Percentiles rank a stretch among this genome's conserved stretches.
Evolutionary conservation across 2,888 invertebrate genomes (phyloP).

Genomic region (Molorchus minor): DNA sequence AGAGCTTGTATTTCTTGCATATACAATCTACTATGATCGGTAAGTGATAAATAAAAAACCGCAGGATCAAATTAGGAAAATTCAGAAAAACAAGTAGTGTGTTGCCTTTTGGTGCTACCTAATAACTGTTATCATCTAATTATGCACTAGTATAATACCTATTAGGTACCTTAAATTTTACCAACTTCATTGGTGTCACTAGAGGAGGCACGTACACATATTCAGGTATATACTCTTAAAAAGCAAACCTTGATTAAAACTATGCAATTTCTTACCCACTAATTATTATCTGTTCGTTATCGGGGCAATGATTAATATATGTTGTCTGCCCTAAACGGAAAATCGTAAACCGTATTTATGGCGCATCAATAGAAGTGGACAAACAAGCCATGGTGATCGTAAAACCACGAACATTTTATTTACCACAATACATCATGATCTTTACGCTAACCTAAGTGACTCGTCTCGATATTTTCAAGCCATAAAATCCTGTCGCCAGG

Average conservation of each 20-base stretch:
- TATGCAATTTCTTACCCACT: too few species aligned
- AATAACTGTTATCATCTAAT: too few species aligned
- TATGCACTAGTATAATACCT: background rate
- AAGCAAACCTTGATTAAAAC: background rate
- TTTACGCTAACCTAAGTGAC: background rate
- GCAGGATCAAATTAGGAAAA: too few species aligned
- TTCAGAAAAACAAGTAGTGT: too few species aligned
- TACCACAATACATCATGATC: constrained; percentile 2
- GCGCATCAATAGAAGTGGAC: constrained; percentile 1
- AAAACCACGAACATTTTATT: constrained; percentile 2
- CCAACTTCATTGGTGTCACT: too few species aligned
- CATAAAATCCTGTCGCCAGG: constrained; percentile 30
- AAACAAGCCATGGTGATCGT: background rate
- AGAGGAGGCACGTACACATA: too few species aligned
- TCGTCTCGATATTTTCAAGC: background rate
- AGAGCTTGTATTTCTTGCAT: too few species aligned
- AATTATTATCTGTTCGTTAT: too few species aligned
- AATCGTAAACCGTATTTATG: constrained; percentile 1
- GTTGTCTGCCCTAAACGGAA: background rate
- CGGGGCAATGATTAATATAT: background rate
- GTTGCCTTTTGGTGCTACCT: too few species aligned
- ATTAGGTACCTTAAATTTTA: background rate
- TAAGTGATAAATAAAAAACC: too few species aligned
- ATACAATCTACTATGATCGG: too few species aligned
- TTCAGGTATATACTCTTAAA: too few species aligned